Conservation (phyloP, 2,888 invertebrate species). For the Sipha maydis region DNA sequence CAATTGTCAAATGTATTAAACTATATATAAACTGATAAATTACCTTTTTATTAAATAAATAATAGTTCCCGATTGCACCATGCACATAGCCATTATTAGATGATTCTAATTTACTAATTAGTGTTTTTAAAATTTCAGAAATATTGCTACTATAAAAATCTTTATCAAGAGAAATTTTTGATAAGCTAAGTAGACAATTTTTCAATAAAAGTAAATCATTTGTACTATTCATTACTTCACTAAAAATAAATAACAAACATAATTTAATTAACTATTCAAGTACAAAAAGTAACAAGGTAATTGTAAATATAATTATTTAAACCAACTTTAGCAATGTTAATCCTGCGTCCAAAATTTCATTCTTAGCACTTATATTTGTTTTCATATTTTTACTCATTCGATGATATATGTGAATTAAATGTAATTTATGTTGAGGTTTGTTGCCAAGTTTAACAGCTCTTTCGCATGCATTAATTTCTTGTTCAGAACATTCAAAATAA, state of each 20-base stretch:
- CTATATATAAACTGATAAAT: background rate
- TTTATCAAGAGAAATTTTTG: conserved; percentile 2
- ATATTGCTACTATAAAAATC: background rate
- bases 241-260: background rate
- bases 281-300: background rate
- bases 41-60: conserved; percentile 39
- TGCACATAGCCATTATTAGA: conserved; percentile 48
- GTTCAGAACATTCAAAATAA: conserved; percentile 8
- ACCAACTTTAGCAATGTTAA: conserved; percentile 32
- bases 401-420: conserved; percentile 33
- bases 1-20: background rate
- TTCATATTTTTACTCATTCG: conserved; percentile 17
- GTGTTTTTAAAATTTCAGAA: background rate
- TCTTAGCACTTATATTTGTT: background rate
- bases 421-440: conserved; percentile 42
- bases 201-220: conserved; percentile 39
- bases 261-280: background rate
- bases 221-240: conserved; percentile 27
- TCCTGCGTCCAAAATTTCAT: background rate
- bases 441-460: conserved; percentile 39
- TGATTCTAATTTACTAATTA: conserved; percentile 19
- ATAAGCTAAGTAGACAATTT: conserved; percentile 37
- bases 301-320: background rate
- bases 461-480: conserved; percentile 37
- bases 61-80: conserved; percentile 53